phyloP scores from a whole-genome alignment of 2,797 vertebrate species.

The Xenentodon cancila region DNA sequence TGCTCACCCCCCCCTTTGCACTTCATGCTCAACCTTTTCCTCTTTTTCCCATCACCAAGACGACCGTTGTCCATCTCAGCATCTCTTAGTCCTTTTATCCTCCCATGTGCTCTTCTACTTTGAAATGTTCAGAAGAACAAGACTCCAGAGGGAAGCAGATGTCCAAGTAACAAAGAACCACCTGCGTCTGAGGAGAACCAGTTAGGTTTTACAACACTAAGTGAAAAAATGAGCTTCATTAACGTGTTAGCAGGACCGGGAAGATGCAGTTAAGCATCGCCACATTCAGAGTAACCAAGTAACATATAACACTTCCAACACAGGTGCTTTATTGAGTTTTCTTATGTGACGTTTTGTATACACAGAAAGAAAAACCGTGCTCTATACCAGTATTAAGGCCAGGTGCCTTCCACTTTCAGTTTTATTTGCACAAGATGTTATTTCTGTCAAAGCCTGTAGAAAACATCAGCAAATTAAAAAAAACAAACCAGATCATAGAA shows the following conservation, averaged over 20 bases:
- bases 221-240: slow-evolving; percentile 9
- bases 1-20: slow-evolving; percentile 1
- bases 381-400: too few species aligned
- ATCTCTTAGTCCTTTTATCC: background rate
- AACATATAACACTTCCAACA: too few species aligned
- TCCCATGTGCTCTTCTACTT: slow-evolving; percentile 9
- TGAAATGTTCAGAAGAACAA: slow-evolving; percentile 18
- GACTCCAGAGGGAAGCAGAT: slow-evolving; percentile 21
- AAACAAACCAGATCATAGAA: slow-evolving; percentile 1
- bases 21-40: slow-evolving; percentile 3
- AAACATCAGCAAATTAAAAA: background rate
- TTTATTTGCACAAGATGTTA: too few species aligned
- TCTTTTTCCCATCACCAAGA: background rate
- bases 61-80: background rate
- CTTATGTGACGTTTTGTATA: too few species aligned
- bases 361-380: too few species aligned
- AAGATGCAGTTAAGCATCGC: too few species aligned
- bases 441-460: background rate
- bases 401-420: too few species aligned
- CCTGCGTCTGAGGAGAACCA: too few species aligned
- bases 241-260: too few species aligned
- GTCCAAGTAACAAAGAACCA: slow-evolving; percentile 13
- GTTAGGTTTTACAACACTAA: too few species aligned
- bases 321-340: too few species aligned
- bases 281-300: too few species aligned